A percentile compares a stretch with the other conserved stretches of the same genome.
phyloP scores from a whole-genome alignment of 2,797 vertebrate genomes.

The Anguilla marmorata region DNA sequence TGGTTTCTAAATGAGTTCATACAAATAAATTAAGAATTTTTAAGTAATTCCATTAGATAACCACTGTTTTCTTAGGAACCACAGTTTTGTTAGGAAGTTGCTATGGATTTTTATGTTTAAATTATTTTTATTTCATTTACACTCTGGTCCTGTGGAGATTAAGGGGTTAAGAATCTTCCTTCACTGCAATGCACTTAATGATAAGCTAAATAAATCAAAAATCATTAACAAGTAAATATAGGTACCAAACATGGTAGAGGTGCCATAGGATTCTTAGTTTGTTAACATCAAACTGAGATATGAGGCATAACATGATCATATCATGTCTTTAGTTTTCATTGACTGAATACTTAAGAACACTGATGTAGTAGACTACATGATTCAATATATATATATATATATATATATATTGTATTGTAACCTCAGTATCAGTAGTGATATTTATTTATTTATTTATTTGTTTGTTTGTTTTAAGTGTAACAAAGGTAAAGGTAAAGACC shows the following conservation, averaged over 20 bases:
- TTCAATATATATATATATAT: not conserved
- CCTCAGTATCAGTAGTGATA: not conserved
- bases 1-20: not conserved
- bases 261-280: not conserved
- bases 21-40: too few relatives aligned
- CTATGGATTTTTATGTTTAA: too few relatives aligned
- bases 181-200: not conserved
- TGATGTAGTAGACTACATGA: not conserved
- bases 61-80: too few relatives aligned
- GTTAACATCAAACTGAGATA: not conserved
- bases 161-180: not conserved
- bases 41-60: too few relatives aligned
- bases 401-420: not conserved
- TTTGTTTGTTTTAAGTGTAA: not conserved
- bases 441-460: not conserved
- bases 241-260: not conserved
- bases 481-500: not conserved
- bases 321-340: not conserved
- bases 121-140: too few relatives aligned
- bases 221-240: not conserved
- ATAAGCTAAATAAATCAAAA: not conserved
- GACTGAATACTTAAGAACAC: not conserved
- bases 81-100: too few relatives aligned
- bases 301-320: not conserved
- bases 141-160: too few relatives aligned